phyloP scores from a whole-genome alignment of 2,113 vertebrate genomes.

The Hippocampus comes region DNA sequence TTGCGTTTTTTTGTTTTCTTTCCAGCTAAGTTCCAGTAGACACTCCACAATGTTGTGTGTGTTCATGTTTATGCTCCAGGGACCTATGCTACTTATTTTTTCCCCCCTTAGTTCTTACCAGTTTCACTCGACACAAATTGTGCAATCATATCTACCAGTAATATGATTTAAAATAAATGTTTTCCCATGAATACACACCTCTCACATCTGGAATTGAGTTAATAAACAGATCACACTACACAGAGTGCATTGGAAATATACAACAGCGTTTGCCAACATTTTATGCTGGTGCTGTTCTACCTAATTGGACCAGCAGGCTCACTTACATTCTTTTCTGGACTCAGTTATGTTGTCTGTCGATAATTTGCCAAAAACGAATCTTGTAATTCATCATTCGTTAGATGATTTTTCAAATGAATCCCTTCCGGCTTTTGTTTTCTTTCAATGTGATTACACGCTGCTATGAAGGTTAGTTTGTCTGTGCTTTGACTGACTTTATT shows the following conservation, averaged over 20 bases:
- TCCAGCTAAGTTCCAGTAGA: too few species aligned
- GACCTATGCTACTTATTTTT: too few species aligned
- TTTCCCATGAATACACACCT: too few species aligned
- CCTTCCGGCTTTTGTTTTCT: not conserved
- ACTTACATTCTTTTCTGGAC: constrained; percentile 23
- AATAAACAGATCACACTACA: too few species aligned
- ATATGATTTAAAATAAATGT: too few species aligned
- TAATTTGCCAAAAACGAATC: not conserved
- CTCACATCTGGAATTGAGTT: too few species aligned
- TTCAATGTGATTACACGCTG: not conserved
- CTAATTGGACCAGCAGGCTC: constrained; percentile 17
- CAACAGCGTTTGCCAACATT: not conserved
- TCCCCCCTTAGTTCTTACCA: too few species aligned
- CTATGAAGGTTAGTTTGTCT: not conserved
- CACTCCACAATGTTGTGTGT: too few species aligned
- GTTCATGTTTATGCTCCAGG: too few species aligned
- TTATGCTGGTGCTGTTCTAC: not conserved
- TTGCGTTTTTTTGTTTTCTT: too few species aligned
- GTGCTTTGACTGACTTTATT: not conserved
- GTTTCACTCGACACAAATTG: too few species aligned
- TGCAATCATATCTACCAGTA: too few species aligned
- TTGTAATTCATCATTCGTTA: constrained; percentile 1
- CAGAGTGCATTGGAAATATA: not conserved
- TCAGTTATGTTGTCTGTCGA: not conserved
- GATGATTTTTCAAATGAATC: not conserved